phyloP scores from a whole-genome alignment of 2,113 vertebrate species.

The Sturnus vulgaris region DNA sequence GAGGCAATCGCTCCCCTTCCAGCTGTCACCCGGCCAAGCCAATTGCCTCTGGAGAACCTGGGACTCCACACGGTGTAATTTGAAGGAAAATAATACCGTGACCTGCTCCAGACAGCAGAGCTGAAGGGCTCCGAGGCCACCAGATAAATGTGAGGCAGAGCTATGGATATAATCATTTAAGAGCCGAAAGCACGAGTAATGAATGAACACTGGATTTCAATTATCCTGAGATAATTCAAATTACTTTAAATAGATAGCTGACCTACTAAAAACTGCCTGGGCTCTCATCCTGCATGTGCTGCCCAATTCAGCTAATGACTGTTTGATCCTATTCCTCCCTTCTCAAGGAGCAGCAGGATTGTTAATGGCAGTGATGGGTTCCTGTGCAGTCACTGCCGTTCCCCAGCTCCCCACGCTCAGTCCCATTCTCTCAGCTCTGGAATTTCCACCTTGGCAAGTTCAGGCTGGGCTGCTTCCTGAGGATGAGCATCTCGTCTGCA shows the following conservation, averaged over 20 bases:
- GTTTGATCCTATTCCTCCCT: neutral
- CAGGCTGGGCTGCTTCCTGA: neutral
- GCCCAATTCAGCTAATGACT: conserved; percentile 30
- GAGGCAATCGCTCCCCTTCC: neutral
- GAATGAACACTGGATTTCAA: conserved; percentile 57
- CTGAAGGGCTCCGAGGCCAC: conserved; percentile 5
- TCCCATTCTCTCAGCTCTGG: neutral
- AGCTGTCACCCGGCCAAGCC: conserved; percentile 26
- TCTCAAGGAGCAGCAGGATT: neutral
- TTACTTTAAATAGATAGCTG: conserved; percentile 62
- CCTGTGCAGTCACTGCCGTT: neutral
- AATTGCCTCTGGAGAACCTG: conserved; percentile 4
- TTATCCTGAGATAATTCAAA: conserved; percentile 65
- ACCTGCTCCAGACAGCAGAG: neutral
- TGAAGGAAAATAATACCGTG: conserved; percentile 26
- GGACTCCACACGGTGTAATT: neutral
- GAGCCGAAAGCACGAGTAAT: neutral
- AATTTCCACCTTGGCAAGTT: neutral
- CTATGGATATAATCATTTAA: conserved; percentile 42
- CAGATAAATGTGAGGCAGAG: conserved; percentile 24
- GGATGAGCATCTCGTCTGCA: neutral
- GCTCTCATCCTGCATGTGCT: neutral
- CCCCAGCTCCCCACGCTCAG: neutral
- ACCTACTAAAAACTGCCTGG: conserved; percentile 43
- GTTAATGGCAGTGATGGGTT: neutral